phyloP scores from a whole-genome alignment of 1,140 invertebrate species.

The Neelides sp. region DNA sequence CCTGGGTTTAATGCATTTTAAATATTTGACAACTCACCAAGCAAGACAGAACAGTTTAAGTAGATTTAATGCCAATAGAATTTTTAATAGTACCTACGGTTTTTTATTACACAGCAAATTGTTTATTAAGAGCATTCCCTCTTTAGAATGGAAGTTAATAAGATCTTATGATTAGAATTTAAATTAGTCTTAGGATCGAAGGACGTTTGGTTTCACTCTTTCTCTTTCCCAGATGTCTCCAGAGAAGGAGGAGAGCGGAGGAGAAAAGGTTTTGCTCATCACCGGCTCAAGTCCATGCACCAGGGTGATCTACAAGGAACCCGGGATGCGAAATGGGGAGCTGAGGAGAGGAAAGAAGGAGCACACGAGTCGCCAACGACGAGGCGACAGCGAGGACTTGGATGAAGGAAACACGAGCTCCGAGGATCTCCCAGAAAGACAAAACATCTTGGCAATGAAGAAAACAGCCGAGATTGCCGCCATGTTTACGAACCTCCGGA shows the following conservation, averaged over 20 bases:
- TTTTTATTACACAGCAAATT: too few relatives aligned
- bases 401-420: slow-evolving; percentile 30
- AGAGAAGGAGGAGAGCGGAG: not conserved
- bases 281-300: slow-evolving; percentile 24
- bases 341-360: slow-evolving; percentile 6
- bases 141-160: too few relatives aligned
- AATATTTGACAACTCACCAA: too few relatives aligned
- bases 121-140: too few relatives aligned
- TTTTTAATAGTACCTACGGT: too few relatives aligned
- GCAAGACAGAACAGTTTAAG: too few relatives aligned
- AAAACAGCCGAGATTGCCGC: slow-evolving; percentile 77
- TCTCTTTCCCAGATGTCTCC: not conserved
- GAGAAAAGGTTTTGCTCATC: slow-evolving; percentile 25
- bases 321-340: slow-evolving; percentile 14
- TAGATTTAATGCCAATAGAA: too few relatives aligned
- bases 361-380: not conserved
- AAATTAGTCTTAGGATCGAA: too few relatives aligned
- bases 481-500: slow-evolving; percentile 57
- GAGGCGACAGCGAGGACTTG: slow-evolving; percentile 1
- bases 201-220: not conserved
- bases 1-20: too few relatives aligned
- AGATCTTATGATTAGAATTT: too few relatives aligned
- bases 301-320: slow-evolving; percentile 24
- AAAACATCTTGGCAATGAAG: slow-evolving; percentile 61
- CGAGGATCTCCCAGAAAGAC: not conserved